Evolutionary conservation across 2,113 vertebrate genomes (phyloP), one percentile per base, ranked within the genome.

Genomic region (Grantiella picta): DNA sequence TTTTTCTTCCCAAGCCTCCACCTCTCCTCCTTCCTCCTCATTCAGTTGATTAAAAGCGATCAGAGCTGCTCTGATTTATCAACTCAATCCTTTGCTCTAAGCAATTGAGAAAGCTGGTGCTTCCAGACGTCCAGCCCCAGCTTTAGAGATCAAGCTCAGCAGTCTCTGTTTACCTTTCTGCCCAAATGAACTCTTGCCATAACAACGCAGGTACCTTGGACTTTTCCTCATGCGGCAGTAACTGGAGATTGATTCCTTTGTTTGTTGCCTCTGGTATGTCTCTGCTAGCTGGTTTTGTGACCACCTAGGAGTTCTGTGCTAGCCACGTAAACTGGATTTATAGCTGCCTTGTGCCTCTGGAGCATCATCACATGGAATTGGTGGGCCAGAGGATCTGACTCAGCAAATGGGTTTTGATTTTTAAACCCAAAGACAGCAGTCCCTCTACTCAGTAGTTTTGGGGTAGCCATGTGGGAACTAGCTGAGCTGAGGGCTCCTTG

Each of bases 41-140:
- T 90, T 94, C 82, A 61, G 81, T 63, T 95, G 92, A 94, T 96
- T 97, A 96, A 97, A 96, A 97, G 86, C 5, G 49, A 94, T 82
- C 49, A 60, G 72, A 72, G 79, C 93, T 93, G 83, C 89, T 92
- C 77, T 82, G 84, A 92, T 86, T 96, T 94, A 94, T 95, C 91
- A 71, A 24, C n/a, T 68, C 84, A 85, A 24, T 82, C 92, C 65
- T 89, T 63, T 79, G 73, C 69, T 92, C 87, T 53, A 80, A 87
- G 82, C 57, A 77, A 49, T 2, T 73, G 82, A 45, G 92, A 79
- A 94, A 89, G 69, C 79, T 59, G 61, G 33, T 68, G 60, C 61
- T 92, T 80, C 50, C 52, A 81, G 47, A 28, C 33, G 2, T 50
- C 50, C 57, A 63, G 65, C 63, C 29, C 15, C 53, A 49, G 86